Evolutionary conservation across 2,797 vertebrate species (phyloP), one percentile per base, ranked within the genome.

Genomic region (Tadarida brasiliensis): DNA sequence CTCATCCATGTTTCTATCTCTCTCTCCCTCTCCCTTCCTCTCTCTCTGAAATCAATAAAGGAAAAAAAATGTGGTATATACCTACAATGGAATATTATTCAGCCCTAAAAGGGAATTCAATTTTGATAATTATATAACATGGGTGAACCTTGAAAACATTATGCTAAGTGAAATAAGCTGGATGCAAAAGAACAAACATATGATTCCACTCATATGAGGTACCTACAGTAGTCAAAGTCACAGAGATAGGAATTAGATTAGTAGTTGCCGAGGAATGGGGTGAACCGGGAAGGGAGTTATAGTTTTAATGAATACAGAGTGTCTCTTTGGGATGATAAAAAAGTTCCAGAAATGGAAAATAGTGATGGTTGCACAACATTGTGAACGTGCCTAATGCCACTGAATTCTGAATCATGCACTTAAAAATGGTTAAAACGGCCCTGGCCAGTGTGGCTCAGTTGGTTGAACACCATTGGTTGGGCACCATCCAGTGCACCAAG

Each of bases 61-160:
- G 39, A 44, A 44, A 44, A 44, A 44, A 44, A 67, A 67, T 67
- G 15, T 20, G 54, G 54, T 28, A 35, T 49, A 11, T 87, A 68
- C 1, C 7, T 54, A 26, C 15, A 44, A n/a, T 83, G 82, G 54
- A 73, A 87, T 92, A 78, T 68, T 82, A 82, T 47, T 59, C 47
- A 83, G 26, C 33, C 88, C 92, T 94, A 39, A 63, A 85, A 80
- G 35, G 51, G 35, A 87, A 26, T 78, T 14, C 20, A 67, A 78
- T 94, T 86, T 3, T 90, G 61, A 56, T 78, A 77, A 73, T 56
- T 33, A 73, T 16, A 49, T 74, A 65, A 78, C 11, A 28, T 73
- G 28, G 7, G 26, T 39, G n/a, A 91, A 89, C 56, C 49, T 67
- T 89, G 33, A 95, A 76, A 56, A 94, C 24, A 91, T 11, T 88